A percentile compares a stretch with the other conserved stretches of the same genome.
Evolutionary conservation across 2,888 invertebrate genomes (phyloP).

Genomic region (Papilio gigon): DNA sequence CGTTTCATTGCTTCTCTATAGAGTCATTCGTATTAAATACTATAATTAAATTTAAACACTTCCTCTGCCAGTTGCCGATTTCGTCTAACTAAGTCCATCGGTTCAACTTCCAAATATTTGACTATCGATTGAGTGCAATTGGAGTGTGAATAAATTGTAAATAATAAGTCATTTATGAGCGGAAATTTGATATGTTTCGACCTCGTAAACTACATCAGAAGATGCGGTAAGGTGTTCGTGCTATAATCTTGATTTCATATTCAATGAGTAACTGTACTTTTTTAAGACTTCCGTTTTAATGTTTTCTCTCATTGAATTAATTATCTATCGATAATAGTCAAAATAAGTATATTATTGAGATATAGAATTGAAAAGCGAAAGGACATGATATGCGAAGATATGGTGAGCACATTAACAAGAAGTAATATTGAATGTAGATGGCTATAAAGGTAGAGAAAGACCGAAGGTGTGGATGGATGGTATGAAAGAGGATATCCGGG

Average conservation of each 20-base stretch:
- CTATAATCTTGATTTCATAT: conserved; percentile 26
- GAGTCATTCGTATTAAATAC: conserved; percentile 1
- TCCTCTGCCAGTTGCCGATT: conserved; percentile 1
- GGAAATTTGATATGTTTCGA: background rate
- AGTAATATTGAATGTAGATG: too few species aligned
- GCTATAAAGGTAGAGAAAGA: too few species aligned
- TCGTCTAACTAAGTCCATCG: conserved; percentile 9
- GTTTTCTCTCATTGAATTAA: background rate
- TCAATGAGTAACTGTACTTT: background rate
- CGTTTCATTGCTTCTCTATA: background rate
- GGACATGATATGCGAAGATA: too few species aligned
- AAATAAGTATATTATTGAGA: too few species aligned
- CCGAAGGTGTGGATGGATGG: too few species aligned
- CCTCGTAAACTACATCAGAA: conserved; percentile 12
- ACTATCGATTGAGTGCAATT: conserved; percentile 15
- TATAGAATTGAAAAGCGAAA: too few species aligned
- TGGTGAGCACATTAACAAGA: too few species aligned
- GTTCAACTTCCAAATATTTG: conserved; percentile 16
- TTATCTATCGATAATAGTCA: too few species aligned
- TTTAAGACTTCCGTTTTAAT: background rate
- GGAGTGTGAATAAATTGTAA: background rate
- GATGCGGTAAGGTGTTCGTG: background rate
- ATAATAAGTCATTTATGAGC: background rate
- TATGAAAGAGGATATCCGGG: too few species aligned
- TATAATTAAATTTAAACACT: conserved; percentile 21